Percentiles rank a stretch among this genome's conserved stretches.
Evolutionary conservation across 2,113 vertebrate genomes (phyloP).

Genomic region (Microcebus griseorufus): DNA sequence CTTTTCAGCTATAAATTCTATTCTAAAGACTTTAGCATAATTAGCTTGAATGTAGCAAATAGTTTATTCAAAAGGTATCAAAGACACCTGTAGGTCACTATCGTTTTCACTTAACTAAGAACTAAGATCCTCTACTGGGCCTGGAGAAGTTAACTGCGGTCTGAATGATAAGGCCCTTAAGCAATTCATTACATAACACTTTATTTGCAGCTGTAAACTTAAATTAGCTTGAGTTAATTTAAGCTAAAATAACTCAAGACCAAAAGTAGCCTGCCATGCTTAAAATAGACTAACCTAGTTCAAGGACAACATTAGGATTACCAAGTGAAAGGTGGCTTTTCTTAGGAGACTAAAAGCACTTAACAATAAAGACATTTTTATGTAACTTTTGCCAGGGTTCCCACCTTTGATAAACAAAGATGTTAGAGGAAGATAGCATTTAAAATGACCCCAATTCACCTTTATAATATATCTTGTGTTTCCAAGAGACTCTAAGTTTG

Average conservation of each 20-base stretch:
- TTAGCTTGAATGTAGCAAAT: not conserved
- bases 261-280: not conserved
- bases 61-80: slow-evolving; percentile 39
- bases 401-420: not conserved
- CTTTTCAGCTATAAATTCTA: slow-evolving; percentile 5
- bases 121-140: not conserved
- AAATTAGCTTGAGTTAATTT: slow-evolving; percentile 46
- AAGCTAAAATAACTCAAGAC: slow-evolving; percentile 42
- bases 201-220: slow-evolving; percentile 28
- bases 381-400: not conserved
- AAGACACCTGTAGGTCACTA: slow-evolving; percentile 39
- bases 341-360: not conserved
- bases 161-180: slow-evolving; percentile 1
- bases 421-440: not conserved
- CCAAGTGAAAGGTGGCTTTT: not conserved
- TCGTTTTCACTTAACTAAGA: slow-evolving; percentile 17
- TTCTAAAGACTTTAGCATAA: slow-evolving; percentile 31
- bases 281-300: not conserved
- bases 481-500: not conserved
- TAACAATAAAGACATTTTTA: not conserved
- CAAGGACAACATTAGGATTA: slow-evolving; percentile 7
- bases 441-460: not conserved
- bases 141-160: slow-evolving; percentile 33
- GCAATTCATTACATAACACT: not conserved
- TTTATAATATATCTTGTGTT: not conserved